Evolutionary conservation across 2,888 invertebrate genomes (phyloP).

Genomic region (Cheilosia pagana): DNA sequence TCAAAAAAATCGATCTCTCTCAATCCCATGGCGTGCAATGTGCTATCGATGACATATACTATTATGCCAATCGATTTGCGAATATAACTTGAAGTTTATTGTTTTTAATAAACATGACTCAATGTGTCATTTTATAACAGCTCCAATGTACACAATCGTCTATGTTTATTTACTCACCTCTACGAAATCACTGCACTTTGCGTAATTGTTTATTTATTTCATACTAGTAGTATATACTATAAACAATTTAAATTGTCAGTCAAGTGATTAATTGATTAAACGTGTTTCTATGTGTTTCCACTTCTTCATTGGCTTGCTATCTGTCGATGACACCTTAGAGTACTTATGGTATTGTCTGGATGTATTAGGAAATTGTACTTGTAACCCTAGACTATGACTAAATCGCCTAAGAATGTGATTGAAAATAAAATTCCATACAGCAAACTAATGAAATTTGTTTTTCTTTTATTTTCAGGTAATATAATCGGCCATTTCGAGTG

Average conservation of each 20-base stretch:
- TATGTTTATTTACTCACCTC: neutral
- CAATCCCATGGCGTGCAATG: too few species aligned
- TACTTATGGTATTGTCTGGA: neutral
- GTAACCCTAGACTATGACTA: conserved; percentile 4
- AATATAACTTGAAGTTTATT: neutral
- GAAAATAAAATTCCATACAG: neutral
- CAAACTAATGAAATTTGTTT: conserved; percentile 2
- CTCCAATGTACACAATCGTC: neutral
- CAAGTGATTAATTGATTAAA: conserved; percentile 40
- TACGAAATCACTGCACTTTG: neutral
- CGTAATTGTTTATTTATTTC: conserved; percentile 7
- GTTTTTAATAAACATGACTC: conserved; percentile 8
- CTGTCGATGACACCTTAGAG: conserved; percentile 38
- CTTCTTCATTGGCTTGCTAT: conserved; percentile 15
- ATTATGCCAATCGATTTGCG: neutral
- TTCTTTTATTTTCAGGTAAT: conserved; percentile 42
- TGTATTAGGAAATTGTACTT: neutral
- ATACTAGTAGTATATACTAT: neutral
- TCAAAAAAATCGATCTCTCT: too few species aligned
- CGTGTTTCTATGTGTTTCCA: conserved; percentile 17
- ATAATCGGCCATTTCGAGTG: neutral
- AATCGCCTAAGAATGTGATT: conserved; percentile 19
- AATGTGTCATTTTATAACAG: neutral
- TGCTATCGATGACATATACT: too few species aligned
- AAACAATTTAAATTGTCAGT: conserved; percentile 25